Conservation (phyloP, 2,113 vertebrate species). For the Delphinapterus leucas region DNA sequence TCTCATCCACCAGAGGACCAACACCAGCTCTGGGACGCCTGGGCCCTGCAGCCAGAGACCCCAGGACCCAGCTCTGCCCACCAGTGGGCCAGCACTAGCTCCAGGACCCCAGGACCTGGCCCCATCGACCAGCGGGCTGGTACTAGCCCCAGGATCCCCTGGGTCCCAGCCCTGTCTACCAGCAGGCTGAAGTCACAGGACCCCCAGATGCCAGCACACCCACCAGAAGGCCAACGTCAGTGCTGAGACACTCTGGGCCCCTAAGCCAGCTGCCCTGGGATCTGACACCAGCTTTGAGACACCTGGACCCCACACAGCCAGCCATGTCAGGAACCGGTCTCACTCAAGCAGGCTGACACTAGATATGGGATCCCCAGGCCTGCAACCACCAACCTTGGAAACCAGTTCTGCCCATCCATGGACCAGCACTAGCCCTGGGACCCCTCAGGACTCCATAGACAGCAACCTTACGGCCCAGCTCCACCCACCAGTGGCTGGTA, state of each 20-base stretch:
- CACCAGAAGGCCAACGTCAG: background rate
- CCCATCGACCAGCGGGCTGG: background rate
- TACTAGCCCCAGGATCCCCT: background rate
- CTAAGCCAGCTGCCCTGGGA: background rate
- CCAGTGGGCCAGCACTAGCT: background rate
- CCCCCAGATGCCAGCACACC: background rate
- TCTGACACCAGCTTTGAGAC: background rate
- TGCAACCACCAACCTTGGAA: background rate
- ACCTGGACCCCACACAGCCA: background rate
- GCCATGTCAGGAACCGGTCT: background rate
- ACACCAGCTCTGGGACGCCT: background rate
- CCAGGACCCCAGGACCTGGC: background rate
- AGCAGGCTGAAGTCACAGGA: background rate
- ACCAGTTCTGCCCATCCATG: background rate
- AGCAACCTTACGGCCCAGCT: background rate
- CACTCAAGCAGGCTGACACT: background rate
- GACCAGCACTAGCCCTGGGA: background rate
- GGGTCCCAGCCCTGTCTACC: background rate
- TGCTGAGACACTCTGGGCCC: background rate
- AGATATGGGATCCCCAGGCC: background rate
- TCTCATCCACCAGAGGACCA: background rate
- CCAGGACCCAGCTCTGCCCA: background rate
- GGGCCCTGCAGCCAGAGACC: background rate
- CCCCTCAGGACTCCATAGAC: background rate
- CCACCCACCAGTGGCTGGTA: background rate